Percentiles rank a stretch among this genome's conserved stretches.
Evolutionary conservation across 2,113 vertebrate genomes (phyloP).

Genomic region (Lampris megalopsis): DNA sequence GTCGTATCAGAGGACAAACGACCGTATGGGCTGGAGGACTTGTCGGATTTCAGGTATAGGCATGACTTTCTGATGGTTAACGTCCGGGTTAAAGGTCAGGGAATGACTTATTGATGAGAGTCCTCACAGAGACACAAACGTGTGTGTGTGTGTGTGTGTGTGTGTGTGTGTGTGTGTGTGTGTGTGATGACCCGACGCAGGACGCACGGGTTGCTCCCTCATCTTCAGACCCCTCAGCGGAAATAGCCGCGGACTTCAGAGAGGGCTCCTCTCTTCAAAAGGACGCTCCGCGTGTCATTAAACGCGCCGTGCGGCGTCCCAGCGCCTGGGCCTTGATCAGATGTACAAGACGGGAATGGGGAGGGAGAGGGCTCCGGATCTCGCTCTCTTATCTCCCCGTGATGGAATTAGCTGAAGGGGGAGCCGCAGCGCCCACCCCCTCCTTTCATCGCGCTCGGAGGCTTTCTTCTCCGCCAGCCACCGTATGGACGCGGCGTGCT

Average conservation of each 20-base stretch:
- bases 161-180: neutral
- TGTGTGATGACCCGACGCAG: conserved; percentile 48
- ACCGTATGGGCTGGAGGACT: too few relatives aligned
- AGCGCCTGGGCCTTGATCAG: conserved; percentile 60
- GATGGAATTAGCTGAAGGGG: conserved; percentile 70
- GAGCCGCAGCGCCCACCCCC: conserved; percentile 50
- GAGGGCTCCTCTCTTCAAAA: conserved; percentile 58
- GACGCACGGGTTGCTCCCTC: conserved; percentile 42
- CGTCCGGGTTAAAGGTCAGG: too few relatives aligned
- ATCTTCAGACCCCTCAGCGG: conserved; percentile 54
- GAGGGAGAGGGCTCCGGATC: conserved; percentile 59
- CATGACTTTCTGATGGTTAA: too few relatives aligned
- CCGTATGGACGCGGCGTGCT: conserved; percentile 18
- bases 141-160: too few relatives aligned
- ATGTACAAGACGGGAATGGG: conserved; percentile 56
- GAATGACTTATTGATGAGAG: too few relatives aligned
- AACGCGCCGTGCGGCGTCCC: conserved; percentile 48
- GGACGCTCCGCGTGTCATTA: conserved; percentile 33
- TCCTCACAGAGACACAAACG: too few relatives aligned
- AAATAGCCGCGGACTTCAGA: conserved; percentile 63
- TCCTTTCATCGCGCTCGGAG: conserved; percentile 67
- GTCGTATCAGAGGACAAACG: too few relatives aligned
- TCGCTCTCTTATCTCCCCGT: conserved; percentile 52
- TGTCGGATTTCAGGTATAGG: too few relatives aligned
- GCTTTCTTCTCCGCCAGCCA: conserved; percentile 45